Conservation (phyloP, 2,113 vertebrate genomes). For the Brachionichthys hirsutus region DNA sequence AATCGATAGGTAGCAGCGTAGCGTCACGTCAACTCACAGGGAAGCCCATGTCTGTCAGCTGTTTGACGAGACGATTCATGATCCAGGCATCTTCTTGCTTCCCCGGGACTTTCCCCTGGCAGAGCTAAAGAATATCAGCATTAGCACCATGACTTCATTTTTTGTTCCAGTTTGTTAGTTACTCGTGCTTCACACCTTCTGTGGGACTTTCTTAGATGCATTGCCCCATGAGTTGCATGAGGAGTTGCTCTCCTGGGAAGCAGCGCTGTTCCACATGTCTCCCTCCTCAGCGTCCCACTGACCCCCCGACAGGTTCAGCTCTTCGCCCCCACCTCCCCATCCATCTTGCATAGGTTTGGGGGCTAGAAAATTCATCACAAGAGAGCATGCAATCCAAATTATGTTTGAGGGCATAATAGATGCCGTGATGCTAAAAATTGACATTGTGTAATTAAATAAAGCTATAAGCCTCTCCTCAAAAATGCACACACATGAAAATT, state of each 20-base stretch:
- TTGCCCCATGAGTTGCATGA: conserved; percentile 94
- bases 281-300: conserved; percentile 95
- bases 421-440: background rate
- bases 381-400: background rate
- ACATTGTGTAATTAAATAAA: no score
- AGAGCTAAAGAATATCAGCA: conserved; percentile 1
- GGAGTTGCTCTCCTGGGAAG: conserved; percentile 92
- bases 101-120: conserved; percentile 83
- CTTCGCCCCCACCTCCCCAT: conserved; percentile 93
- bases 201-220: conserved; percentile 87
- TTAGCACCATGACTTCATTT: background rate
- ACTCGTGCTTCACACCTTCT: conserved; percentile 78
- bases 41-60: conserved; percentile 99
- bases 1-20: background rate
- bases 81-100: conserved; percentile 97
- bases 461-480: no score
- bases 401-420: background rate
- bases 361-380: conserved; percentile 73
- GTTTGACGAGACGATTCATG: conserved; percentile 95
- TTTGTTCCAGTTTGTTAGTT: background rate
- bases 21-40: conserved; percentile 81
- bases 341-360: conserved; percentile 99
- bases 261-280: conserved; percentile 91
- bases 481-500: no score
- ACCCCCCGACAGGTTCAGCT: conserved; percentile 81